Evolutionary conservation across 1,140 invertebrate species (phyloP).

Genomic region (Mercenaria mercenaria): DNA sequence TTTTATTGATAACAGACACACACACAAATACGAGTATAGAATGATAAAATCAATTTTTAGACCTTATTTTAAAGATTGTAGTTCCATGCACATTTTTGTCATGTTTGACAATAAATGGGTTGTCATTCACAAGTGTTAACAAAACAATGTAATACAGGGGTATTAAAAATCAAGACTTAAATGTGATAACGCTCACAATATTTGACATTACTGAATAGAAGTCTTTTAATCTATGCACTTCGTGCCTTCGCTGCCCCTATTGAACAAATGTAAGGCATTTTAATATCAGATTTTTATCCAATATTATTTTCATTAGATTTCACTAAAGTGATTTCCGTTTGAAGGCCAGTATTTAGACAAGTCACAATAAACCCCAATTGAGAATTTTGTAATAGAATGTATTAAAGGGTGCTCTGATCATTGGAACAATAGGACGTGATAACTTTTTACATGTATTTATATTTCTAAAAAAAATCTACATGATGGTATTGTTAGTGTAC

Average conservation of each 20-base stretch:
- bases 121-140: not conserved
- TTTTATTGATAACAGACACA: too few relatives aligned
- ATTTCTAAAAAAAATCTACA: too few relatives aligned
- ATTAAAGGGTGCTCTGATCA: too few relatives aligned
- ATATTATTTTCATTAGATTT: slow-evolving; percentile 22
- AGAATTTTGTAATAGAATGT: too few relatives aligned
- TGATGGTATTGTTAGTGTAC: too few relatives aligned
- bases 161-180: not conserved
- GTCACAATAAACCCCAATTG: too few relatives aligned
- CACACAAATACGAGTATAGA: too few relatives aligned
- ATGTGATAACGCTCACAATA: not conserved
- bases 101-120: not conserved
- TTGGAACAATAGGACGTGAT: too few relatives aligned
- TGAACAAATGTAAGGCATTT: slow-evolving; percentile 5
- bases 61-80: too few relatives aligned
- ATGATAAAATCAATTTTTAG: too few relatives aligned
- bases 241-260: not conserved
- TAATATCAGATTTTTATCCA: slow-evolving; percentile 4
- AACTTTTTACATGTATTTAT: too few relatives aligned
- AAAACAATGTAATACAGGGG: not conserved
- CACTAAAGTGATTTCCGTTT: not conserved
- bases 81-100: not conserved
- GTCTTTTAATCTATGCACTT: not conserved
- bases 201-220: not conserved
- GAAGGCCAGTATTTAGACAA: not conserved